A percentile compares a stretch with the other conserved stretches of the same genome.
Conservation (phyloP, 2,888 invertebrate species). For the Toxonevra muliebris region DNA sequence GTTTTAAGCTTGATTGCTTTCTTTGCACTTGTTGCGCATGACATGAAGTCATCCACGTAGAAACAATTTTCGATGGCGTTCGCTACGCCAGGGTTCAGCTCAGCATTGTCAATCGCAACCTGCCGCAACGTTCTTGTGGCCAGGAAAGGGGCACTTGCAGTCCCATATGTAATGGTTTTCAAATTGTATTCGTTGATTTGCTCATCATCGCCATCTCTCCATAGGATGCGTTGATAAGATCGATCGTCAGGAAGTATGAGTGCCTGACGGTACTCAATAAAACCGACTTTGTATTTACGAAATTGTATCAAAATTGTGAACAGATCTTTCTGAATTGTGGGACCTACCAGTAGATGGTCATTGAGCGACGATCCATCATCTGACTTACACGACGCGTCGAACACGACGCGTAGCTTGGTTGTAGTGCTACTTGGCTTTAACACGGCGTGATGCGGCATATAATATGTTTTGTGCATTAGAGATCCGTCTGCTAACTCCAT, state of each 20-base stretch:
- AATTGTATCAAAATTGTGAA: constrained; percentile 19
- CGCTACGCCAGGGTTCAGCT: not conserved
- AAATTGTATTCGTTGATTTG: not conserved
- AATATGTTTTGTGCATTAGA: constrained; percentile 5
- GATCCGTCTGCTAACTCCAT: constrained; percentile 19
- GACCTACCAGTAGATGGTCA: constrained; percentile 2
- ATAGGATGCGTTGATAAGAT: not conserved
- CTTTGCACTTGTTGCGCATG: not conserved
- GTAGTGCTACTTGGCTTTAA: constrained; percentile 36
- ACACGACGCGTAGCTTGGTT: constrained; percentile 44
- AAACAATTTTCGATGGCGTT: not conserved
- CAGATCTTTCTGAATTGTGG: constrained; percentile 9
- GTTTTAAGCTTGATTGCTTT: not conserved
- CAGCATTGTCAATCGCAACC: not conserved
- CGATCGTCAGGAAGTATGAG: constrained; percentile 11
- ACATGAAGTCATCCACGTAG: constrained; percentile 6
- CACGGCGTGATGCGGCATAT: constrained; percentile 35
- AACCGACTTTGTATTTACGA: constrained; percentile 20
- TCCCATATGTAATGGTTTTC: not conserved
- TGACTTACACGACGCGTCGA: constrained; percentile 46
- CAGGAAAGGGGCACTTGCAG: not conserved
- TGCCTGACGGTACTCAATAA: constrained; percentile 25
- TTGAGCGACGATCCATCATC: constrained; percentile 34
- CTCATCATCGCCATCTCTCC: not conserved
- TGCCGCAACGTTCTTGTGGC: not conserved